Conservation (phyloP, 2,888 invertebrate genomes). For the Timandra comae region DNA sequence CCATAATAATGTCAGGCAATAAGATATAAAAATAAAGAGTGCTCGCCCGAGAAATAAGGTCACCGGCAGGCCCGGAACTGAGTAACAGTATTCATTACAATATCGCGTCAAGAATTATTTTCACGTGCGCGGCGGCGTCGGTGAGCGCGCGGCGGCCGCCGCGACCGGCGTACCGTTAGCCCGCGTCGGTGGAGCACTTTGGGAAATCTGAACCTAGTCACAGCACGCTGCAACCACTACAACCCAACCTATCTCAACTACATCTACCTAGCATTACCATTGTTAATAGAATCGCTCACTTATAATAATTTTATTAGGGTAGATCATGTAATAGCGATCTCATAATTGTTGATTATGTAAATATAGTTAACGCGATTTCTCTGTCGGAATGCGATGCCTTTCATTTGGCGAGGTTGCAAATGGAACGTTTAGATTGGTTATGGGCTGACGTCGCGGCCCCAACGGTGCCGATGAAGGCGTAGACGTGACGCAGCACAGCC, state of each 20-base stretch:
- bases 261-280: no score
- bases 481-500: conserved; percentile 8
- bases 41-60: conserved; percentile 67
- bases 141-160: conserved; percentile 36
- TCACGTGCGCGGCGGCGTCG: conserved; percentile 66
- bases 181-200: conserved; percentile 42
- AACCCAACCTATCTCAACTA: conserved; percentile 32
- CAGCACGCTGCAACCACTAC: conserved; percentile 48
- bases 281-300: no score
- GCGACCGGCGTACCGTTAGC: conserved; percentile 53
- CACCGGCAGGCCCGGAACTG: conserved; percentile 70
- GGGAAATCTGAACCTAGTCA: conserved; percentile 41
- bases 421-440: conserved; percentile 31
- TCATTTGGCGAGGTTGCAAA: conserved; percentile 37
- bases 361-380: conserved; percentile 35
- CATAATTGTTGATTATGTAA: conserved; percentile 31
- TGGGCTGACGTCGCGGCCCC: conserved; percentile 17
- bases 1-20: conserved; percentile 48
- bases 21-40: conserved; percentile 70
- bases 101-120: conserved; percentile 76
- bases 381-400: conserved; percentile 32
- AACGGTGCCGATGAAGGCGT: conserved; percentile 1
- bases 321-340: conserved; percentile 11
- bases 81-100: conserved; percentile 73
- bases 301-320: conserved; percentile 6